Evolutionary conservation across 2,888 invertebrate species (phyloP).

Genomic region (Sminthurinus aureus): DNA sequence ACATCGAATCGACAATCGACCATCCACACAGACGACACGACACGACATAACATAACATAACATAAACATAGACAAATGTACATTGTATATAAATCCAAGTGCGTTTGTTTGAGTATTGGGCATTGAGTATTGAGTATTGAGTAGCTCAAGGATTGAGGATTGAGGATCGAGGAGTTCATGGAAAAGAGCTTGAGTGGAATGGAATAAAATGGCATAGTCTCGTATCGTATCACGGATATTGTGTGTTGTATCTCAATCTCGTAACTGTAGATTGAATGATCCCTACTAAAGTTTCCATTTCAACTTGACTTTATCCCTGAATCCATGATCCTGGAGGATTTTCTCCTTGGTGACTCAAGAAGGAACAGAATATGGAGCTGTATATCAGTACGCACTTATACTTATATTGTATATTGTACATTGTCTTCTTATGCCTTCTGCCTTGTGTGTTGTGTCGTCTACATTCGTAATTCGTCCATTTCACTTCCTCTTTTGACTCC

Average conservation of each 20-base stretch:
- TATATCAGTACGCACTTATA: no score
- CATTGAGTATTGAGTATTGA: not conserved
- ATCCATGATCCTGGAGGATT: conserved; percentile 1
- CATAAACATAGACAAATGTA: no score
- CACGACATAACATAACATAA: no score
- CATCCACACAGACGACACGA: no score
- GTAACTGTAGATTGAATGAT: not conserved
- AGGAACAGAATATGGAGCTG: conserved; percentile 9
- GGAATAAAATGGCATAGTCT: conserved; percentile 9
- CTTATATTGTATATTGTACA: no score
- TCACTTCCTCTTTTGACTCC: no score
- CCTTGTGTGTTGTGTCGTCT: no score
- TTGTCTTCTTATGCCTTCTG: no score
- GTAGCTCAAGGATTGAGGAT: not conserved
- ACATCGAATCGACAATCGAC: no score
- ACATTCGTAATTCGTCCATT: no score
- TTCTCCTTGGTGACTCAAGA: conserved; percentile 25
- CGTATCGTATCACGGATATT: no score
- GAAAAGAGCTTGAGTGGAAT: not conserved
- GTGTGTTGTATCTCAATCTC: not conserved
- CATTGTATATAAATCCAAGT: no score
- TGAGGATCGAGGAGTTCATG: not conserved
- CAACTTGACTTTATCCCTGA: conserved; percentile 23
- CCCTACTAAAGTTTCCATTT: conserved; percentile 18
- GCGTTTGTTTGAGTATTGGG: not conserved